A percentile compares a stretch with the other conserved stretches of the same genome.
Conservation (phyloP, 2,797 vertebrate genomes). For the Loris lydekkerianus region DNA sequence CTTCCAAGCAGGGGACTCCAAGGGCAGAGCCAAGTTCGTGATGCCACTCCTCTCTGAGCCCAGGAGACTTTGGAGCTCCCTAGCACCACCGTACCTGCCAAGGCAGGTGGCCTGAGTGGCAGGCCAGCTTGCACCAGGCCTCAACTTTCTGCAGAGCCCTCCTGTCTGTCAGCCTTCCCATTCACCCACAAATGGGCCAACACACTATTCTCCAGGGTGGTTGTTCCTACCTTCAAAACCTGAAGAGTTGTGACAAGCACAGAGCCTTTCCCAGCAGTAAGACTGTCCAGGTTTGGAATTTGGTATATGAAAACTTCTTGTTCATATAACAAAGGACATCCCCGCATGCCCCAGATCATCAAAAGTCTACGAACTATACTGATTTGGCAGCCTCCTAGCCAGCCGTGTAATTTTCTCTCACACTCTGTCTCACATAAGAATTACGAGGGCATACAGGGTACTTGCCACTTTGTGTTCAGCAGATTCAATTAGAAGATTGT, state of each 20-base stretch:
- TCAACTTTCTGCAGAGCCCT: not conserved
- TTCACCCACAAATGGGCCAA: not conserved
- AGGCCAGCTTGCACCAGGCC: not conserved
- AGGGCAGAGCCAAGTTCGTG: not conserved
- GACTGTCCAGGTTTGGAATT: no score
- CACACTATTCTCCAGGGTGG: not conserved
- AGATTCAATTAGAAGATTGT: not conserved
- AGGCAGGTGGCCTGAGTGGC: not conserved
- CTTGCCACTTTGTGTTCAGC: not conserved
- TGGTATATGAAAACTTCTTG: not conserved
- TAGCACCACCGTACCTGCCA: no score
- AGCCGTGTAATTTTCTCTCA: not conserved
- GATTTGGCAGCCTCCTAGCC: not conserved
- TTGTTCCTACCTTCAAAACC: not conserved
- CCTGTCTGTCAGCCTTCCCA: not conserved
- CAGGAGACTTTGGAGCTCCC: not conserved
- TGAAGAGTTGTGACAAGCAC: not conserved
- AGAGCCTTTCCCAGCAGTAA: not conserved
- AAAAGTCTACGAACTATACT: no score
- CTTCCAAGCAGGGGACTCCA: not conserved
- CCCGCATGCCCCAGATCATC: not conserved
- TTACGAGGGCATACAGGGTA: not conserved
- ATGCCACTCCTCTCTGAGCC: accelerated
- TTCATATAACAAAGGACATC: no score
- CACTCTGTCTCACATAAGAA: not conserved